These are phyloP conservation scores for Monarcha castaneiventris DNA, from an alignment of 2,113 vertebrate species.

Conservation along the genomic window DNA sequence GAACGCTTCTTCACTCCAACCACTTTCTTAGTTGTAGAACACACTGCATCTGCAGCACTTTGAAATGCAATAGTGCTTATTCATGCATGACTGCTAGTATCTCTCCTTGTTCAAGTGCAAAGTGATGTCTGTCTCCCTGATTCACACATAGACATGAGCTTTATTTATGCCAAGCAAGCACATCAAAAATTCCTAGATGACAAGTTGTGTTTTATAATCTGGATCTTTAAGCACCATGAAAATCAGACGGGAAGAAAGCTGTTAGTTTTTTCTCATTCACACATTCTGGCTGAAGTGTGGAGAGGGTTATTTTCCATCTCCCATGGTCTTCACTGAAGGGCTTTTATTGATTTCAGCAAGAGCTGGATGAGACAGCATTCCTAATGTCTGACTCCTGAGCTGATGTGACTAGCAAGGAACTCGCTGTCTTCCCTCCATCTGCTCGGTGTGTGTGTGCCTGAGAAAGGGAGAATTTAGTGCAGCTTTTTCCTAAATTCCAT, in stretches of 20 bases:
- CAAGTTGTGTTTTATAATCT: background rate
- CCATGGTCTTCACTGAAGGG: background rate
- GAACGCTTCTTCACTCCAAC: background rate
- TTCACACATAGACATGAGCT: background rate
- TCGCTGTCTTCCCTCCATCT: background rate
- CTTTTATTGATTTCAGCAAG: constrained; percentile 21
- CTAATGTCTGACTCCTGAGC: constrained; percentile 2
- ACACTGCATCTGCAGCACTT: background rate
- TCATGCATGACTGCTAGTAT: background rate
- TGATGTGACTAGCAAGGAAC: constrained; percentile 26
- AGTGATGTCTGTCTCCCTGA: background rate
- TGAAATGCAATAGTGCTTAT: background rate
- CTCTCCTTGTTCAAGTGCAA: background rate
- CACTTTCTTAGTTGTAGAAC: background rate
- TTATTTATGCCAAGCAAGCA: constrained; percentile 29
- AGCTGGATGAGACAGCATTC: background rate
- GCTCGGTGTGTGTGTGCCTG: background rate
- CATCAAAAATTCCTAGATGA: constrained; percentile 6
- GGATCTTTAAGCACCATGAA: background rate
- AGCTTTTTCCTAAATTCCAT: background rate
- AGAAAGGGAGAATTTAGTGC: background rate
- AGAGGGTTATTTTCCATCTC: constrained; percentile 7
- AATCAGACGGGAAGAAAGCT: constrained; percentile 4
- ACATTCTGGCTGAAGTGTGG: background rate
- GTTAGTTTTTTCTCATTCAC: background rate